These are phyloP conservation scores for Burhinus bistriatus DNA, from an alignment of 2,113 vertebrate genomes.

Conservation along the genomic window DNA sequence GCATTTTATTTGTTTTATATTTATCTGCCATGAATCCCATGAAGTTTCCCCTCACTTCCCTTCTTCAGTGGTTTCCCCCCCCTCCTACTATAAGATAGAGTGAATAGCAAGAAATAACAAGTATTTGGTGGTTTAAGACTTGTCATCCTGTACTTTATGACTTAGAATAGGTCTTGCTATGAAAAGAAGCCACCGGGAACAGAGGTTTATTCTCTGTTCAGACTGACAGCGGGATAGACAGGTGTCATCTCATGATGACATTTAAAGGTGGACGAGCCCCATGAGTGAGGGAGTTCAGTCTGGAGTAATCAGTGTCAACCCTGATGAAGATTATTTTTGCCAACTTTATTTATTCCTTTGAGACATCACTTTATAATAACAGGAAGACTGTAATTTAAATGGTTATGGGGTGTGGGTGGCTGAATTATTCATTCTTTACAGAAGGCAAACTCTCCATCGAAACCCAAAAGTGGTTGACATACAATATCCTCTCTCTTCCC, in stretches of 20 bases:
- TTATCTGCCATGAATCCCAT: background rate
- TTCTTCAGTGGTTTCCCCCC: background rate
- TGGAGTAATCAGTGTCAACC: conserved; percentile 36
- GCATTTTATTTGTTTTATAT: background rate
- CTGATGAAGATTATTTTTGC: conserved; percentile 33
- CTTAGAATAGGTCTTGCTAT: conserved; percentile 5
- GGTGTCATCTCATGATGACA: conserved; percentile 53
- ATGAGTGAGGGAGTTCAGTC: conserved; percentile 5
- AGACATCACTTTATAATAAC: background rate
- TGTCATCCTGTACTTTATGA: conserved; percentile 3
- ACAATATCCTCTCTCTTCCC: background rate
- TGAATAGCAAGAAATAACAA: background rate
- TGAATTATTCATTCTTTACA: background rate
- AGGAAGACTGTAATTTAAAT: conserved; percentile 6
- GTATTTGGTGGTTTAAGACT: background rate
- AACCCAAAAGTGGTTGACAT: background rate
- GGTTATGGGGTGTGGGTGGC: background rate
- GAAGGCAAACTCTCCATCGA: background rate
- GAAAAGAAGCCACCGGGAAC: conserved; percentile 21
- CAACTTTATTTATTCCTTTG: conserved; percentile 54
- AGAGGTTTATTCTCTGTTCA: background rate
- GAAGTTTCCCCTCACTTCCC: background rate
- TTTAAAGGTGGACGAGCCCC: conserved; percentile 50
- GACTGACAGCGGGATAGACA: conserved; percentile 32
- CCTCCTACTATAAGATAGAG: background rate